These are phyloP conservation scores for Spialia ferax DNA, from an alignment of 2,888 invertebrate genomes.

Conservation along the genomic window DNA sequence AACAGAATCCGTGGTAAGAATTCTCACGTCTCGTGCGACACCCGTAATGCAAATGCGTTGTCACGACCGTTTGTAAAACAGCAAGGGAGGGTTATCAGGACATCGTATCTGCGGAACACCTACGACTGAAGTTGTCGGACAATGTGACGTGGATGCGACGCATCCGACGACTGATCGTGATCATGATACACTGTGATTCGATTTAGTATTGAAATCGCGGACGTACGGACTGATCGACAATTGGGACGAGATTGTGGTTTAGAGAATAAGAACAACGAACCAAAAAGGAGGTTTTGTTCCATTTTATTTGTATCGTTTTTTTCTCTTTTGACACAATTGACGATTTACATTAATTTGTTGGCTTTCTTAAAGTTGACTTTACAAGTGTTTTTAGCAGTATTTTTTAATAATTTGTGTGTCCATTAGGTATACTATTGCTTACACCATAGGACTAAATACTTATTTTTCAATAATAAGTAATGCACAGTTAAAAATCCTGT, in stretches of 20 bases:
- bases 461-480: not conserved
- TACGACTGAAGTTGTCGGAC: slow-evolving; percentile 50
- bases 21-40: slow-evolving; percentile 59
- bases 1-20: slow-evolving; percentile 45
- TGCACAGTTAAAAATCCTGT: slow-evolving; percentile 15
- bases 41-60: slow-evolving; percentile 73
- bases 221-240: slow-evolving; percentile 59
- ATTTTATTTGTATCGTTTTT: slow-evolving; percentile 6
- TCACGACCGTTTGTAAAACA: slow-evolving; percentile 67
- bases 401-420: too few species aligned
- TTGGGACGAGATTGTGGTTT: slow-evolving; percentile 51
- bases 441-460: not conserved
- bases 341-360: not conserved
- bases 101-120: slow-evolving; percentile 57
- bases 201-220: slow-evolving; percentile 66
- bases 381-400: too few species aligned
- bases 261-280: slow-evolving; percentile 1
- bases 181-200: slow-evolving; percentile 70
- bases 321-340: not conserved
- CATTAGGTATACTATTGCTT: too few species aligned
- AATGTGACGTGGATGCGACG: slow-evolving; percentile 54
- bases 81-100: slow-evolving; percentile 62
- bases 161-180: slow-evolving; percentile 69
- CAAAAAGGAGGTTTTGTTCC: not conserved
- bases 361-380: too few species aligned